Base-by-base conservation (phyloP, 2,888 invertebrate species). In the Lagria hirta region DNA sequence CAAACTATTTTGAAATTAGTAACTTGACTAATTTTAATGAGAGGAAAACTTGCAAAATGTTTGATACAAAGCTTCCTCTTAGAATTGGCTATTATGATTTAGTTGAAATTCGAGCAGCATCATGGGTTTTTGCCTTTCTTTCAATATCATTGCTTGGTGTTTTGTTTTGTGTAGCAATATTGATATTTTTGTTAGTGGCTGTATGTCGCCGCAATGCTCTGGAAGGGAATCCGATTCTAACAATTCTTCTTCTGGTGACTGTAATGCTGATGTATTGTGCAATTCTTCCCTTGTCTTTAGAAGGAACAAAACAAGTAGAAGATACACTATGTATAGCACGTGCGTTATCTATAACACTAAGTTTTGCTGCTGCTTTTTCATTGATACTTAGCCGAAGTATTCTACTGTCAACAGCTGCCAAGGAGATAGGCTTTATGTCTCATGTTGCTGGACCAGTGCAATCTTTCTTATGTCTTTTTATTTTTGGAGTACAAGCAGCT, bases 401-500 rank as follows among this genome's bases (percentile, higher is more conserved):
- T 3, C 78, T 85, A 68, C 65, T 86, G 28, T 80, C 83, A 0
- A 82, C 83, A 1, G 80, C 82, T 28, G 82, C 76, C 1, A 77
- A 79, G 44, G 82, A 82, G 44, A 79, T 81, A 0, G 81, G 83
- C 0, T 82, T 84, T 51, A 76, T 83, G 49, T 81, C 82, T 3
- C 85, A 85, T 58, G 78, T 85, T 4, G 82, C 84, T 49, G 86
- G 86, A 2, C 80, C 83, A 22, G 76, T 85, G 4, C 84, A 85
- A 61, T 73, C 79, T 1, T 73, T 81, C 8, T 75, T 84, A 54
- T 76, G 79, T 40, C 72, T 82, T 27, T 83, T 84, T 58, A 81
- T 83, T 60, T 75, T 77, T 18, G 73, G 78, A 1, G 81, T 83
- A 1, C 82, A 83, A 64, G 67, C 75, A 32, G 77, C 77, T 51